Conservation (phyloP, 2,113 vertebrate genomes). For the Epinephelus cyanopodus region DNA sequence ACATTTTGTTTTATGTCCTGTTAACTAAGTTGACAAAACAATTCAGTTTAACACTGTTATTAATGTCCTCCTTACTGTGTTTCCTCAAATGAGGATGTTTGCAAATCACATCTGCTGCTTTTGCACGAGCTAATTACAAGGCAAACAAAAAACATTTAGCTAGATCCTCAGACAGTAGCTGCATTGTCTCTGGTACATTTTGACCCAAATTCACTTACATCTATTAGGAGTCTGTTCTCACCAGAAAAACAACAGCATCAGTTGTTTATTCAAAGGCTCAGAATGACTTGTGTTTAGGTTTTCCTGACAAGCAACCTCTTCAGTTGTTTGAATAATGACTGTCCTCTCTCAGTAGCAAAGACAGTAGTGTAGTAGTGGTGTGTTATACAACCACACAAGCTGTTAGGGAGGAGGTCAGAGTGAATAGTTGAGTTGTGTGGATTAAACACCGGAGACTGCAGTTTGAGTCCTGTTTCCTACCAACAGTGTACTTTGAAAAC, state of each 20-base stretch:
- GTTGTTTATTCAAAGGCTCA: not conserved
- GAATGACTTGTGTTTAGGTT: constrained; percentile 7
- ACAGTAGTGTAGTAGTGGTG: not conserved
- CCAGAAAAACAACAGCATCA: constrained; percentile 2
- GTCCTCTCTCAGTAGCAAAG: not conserved
- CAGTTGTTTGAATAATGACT: constrained; percentile 15
- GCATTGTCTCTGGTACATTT: constrained; percentile 59
- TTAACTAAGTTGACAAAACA: constrained; percentile 4
- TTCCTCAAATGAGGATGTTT: constrained; percentile 36
- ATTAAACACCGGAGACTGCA: not conserved
- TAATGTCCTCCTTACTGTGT: constrained; percentile 5
- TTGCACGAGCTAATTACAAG: constrained; percentile 47
- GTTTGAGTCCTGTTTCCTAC: not conserved
- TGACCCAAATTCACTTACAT: constrained; percentile 70
- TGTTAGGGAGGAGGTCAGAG: not conserved
- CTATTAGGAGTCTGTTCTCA: constrained; percentile 28
- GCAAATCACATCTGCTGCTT: constrained; percentile 25
- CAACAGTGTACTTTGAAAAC: too few relatives aligned
- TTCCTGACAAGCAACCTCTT: constrained; percentile 2
- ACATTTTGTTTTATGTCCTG: not conserved
- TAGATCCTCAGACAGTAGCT: constrained; percentile 40
- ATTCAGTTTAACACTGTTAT: not conserved
- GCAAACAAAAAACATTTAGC: constrained; percentile 49
- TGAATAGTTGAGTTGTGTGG: not conserved
- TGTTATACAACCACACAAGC: not conserved